phyloP scores from a whole-genome alignment of 2,797 vertebrate genomes.

The Diplodus puntazzo region DNA sequence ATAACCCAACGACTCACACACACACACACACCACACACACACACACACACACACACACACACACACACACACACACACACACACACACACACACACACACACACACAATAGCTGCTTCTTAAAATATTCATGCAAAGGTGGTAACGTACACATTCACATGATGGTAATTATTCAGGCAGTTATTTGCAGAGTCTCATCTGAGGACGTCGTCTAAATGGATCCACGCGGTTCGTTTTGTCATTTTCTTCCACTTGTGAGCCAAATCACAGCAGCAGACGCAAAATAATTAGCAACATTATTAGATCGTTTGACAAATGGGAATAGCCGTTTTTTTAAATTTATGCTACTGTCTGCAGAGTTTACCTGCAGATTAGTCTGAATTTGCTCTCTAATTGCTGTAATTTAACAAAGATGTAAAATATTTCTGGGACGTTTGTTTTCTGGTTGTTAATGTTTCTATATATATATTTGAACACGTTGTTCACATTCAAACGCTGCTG shows the following conservation, averaged over 20 bases:
- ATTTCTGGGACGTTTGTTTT: slow-evolving; percentile 52
- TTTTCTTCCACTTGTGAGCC: slow-evolving; percentile 23
- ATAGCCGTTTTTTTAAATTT: not conserved
- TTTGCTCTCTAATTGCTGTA: slow-evolving; percentile 22
- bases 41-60: no score
- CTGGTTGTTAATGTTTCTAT: slow-evolving; percentile 46
- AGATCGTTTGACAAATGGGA: slow-evolving; percentile 10
- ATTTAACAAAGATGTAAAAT: slow-evolving; percentile 36
- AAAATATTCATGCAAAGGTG: not conserved
- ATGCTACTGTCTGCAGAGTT: not conserved
- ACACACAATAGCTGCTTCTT: not conserved
- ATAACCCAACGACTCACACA: not conserved
- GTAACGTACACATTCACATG: no score
- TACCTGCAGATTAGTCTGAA: slow-evolving; percentile 15
- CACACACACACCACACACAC: no score
- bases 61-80: no score
- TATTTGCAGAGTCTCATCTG: not conserved
- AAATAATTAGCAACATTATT: slow-evolving; percentile 23
- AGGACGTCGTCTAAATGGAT: not conserved
- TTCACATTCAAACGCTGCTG: slow-evolving; percentile 31
- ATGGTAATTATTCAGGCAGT: slow-evolving; percentile 6
- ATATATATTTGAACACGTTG: slow-evolving; percentile 54
- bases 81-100: no score
- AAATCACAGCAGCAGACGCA: slow-evolving; percentile 14
- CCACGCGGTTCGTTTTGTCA: slow-evolving; percentile 7